Evolutionary conservation across 2,888 invertebrate species (phyloP), one percentile per base, ranked within the genome.

Genomic region (Cremastobaeus sp.): DNA sequence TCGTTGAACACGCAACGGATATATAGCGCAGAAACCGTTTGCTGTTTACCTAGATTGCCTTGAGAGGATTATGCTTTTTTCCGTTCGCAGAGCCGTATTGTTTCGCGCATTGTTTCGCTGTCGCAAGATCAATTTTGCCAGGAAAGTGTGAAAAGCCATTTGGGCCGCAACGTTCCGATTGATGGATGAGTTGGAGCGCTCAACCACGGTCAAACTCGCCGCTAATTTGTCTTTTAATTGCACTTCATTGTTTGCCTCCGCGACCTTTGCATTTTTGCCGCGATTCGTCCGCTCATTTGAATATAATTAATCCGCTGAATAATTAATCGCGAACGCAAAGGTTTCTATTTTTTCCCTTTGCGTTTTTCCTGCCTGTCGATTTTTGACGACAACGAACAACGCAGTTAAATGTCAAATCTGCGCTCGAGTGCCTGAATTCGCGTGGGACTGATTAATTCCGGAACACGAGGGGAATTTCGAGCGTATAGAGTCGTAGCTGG

Each of bases 1-100:
- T 64, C 71, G 71, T 72, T 65, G n/a, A 32, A 39, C 71, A 65
- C 54, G 60, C 54, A 72, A 50, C 50, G 34, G 66, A 62, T 45
- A 45, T 59, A 37, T 64, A 50, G 37, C 43, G 30, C 18, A 64
- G 34, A 59, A 43, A 54, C 55, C 45, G 64, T 59, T 64, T 45
- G 50, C 68, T 59, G 68, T 30, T 59, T 43, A 59, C 68, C 64
- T 17, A 52, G 71, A 52, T 71, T 20, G 45, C 71, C 71, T 71
- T 71, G 71, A 59, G 64, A 71, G 37, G 11, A 11, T 64, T 64
- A 34, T 72, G 59, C 15, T 37, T 30, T 50, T 30, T 62, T 39
- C 12, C n/a, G n/a, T n/a, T 5, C 45, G 17, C 17, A 6, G n/a
- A 20, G 34, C 34, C 15, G 20, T 30, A 64, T 65, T 65, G 47